A percentile compares a stretch with the other conserved stretches of the same genome.
phyloP scores from a whole-genome alignment of 2,113 vertebrate genomes.

The Sinocyclocheilus anshuiensis region DNA sequence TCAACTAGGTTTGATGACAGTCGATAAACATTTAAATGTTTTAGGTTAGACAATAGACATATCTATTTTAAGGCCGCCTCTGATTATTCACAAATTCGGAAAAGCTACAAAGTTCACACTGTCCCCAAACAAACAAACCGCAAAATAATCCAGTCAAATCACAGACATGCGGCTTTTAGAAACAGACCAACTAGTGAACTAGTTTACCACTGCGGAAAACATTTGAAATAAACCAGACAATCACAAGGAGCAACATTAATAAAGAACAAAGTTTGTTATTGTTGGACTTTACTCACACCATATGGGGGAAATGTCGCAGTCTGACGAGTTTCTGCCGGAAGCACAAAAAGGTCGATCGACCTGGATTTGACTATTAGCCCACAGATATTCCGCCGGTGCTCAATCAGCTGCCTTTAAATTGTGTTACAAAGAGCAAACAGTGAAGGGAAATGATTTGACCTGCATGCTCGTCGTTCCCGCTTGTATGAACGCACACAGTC shows the following conservation, averaged over 20 bases:
- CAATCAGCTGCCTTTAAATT: not conserved
- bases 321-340: constrained; percentile 46
- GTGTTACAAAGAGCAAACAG: not conserved
- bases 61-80: too few species aligned
- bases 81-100: not conserved
- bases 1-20: not conserved
- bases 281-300: constrained; percentile 47
- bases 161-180: not conserved
- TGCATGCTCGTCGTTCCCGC: not conserved
- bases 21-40: not conserved
- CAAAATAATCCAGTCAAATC: not conserved
- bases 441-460: not conserved
- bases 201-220: not conserved
- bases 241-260: not conserved
- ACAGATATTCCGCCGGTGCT: not conserved
- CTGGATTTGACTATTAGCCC: not conserved
- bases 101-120: not conserved
- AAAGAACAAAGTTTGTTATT: not conserved
- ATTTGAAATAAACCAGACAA: not conserved
- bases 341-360: not conserved
- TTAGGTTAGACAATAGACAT: not conserved
- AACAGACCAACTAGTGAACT: not conserved
- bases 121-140: not conserved
- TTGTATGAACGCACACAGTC: not conserved
- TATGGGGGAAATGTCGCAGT: constrained; percentile 44